Percentiles rank a stretch among this genome's conserved stretches.
Evolutionary conservation across 2,113 vertebrate genomes (phyloP).

Genomic region (Hylia prasina): DNA sequence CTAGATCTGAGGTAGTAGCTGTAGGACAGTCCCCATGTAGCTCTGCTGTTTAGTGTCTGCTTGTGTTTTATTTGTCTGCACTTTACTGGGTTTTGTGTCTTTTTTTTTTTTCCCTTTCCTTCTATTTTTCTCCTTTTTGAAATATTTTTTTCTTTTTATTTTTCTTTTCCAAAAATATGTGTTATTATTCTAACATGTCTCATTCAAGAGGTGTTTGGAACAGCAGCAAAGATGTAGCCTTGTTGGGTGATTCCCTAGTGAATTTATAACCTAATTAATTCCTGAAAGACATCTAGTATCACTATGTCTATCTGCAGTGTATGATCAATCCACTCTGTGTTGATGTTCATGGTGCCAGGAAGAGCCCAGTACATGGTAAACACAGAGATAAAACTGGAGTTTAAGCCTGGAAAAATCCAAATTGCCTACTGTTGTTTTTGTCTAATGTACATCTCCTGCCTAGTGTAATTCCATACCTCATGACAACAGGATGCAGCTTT

Average conservation of each 20-base stretch:
- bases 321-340: neutral
- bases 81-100: neutral
- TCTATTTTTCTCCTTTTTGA: neutral
- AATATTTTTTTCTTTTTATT: no score
- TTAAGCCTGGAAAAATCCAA: neutral
- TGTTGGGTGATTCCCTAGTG: neutral
- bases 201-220: neutral
- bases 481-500: neutral
- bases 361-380: neutral
- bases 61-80: constrained; percentile 24
- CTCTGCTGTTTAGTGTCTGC: neutral
- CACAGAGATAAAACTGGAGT: neutral
- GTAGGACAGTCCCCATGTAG: neutral
- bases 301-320: neutral
- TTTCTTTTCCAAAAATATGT: neutral
- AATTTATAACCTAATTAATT: neutral
- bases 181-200: neutral
- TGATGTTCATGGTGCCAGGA: neutral
- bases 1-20: constrained; percentile 78
- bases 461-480: neutral
- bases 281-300: neutral
- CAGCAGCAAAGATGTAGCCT: neutral
- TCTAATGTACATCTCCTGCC: neutral
- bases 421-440: neutral
- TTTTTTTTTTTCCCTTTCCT: neutral